Conservation (phyloP, 1,140 invertebrate species). For the Chlorops oryzae region DNA sequence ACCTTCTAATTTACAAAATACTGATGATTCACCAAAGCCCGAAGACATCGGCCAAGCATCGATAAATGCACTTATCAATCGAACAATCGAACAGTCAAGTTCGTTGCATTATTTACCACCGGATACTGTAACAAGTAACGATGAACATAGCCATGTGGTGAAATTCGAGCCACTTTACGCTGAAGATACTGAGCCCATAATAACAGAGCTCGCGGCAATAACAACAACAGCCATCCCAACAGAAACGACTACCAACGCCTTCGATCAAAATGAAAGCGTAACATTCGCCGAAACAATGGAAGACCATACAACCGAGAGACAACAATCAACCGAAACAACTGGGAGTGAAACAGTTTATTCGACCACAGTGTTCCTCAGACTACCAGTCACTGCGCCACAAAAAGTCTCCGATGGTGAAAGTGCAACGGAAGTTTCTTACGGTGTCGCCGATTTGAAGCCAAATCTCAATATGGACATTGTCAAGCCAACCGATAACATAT, state of each 20-base stretch:
- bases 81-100: too few species aligned
- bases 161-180: conserved; percentile 8
- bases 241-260: neutral
- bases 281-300: neutral
- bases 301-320: neutral
- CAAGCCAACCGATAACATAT: conserved; percentile 37
- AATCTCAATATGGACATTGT: conserved; percentile 38
- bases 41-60: too few species aligned
- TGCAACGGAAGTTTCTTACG: conserved; percentile 26
- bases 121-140: neutral
- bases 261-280: neutral
- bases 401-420: conserved; percentile 2
- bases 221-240: neutral
- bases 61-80: too few species aligned
- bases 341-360: neutral
- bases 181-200: conserved; percentile 1
- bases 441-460: conserved; percentile 37
- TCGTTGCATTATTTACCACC: too few species aligned
- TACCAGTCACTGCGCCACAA: conserved; percentile 1
- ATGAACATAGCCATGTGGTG: neutral
- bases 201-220: neutral
- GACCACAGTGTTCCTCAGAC: neutral
- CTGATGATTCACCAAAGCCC: too few species aligned
- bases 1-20: conserved; percentile 6
- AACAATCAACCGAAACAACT: neutral